A percentile compares a stretch with the other conserved stretches of the same genome.
Conservation (phyloP, 1,140 invertebrate species). For the Monomorium pharaonis region DNA sequence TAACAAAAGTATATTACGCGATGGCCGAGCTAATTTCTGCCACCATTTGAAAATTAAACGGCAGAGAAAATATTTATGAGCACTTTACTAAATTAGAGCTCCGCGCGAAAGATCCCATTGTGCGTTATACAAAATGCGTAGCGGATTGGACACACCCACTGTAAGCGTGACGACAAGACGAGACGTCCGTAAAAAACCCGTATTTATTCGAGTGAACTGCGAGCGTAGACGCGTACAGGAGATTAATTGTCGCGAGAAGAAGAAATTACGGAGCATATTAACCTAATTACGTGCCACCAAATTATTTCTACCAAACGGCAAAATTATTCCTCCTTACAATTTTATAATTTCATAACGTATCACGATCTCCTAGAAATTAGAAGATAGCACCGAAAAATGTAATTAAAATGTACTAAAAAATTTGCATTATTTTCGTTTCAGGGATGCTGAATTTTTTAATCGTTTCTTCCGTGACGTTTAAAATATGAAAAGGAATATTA, state of each 20-base stretch:
- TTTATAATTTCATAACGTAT: not conserved
- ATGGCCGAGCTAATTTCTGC: conserved; percentile 49
- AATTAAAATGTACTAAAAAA: not conserved
- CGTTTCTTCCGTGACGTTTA: not conserved
- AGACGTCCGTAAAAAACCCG: not conserved
- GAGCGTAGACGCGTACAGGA: not conserved
- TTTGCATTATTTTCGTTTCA: not conserved
- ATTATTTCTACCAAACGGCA: not conserved
- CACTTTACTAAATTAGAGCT: conserved; percentile 48
- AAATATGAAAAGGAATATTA: not conserved
- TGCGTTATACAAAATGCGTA: conserved; percentile 6
- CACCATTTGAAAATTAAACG: conserved; percentile 52
- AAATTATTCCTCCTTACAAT: not conserved
- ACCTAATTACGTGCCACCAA: not conserved
- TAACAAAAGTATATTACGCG: conserved; percentile 34
- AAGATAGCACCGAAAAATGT: too few relatives aligned
- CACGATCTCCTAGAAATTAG: not conserved
- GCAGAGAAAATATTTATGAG: conserved; percentile 46
- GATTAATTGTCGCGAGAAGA: not conserved
- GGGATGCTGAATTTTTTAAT: not conserved
- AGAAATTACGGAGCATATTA: not conserved
- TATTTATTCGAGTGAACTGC: not conserved
- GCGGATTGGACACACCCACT: not conserved
- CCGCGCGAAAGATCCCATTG: not conserved
- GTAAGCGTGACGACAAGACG: not conserved